phyloP scores from a whole-genome alignment of 2,113 vertebrate species.

The Hippoglossus stenolepis region DNA sequence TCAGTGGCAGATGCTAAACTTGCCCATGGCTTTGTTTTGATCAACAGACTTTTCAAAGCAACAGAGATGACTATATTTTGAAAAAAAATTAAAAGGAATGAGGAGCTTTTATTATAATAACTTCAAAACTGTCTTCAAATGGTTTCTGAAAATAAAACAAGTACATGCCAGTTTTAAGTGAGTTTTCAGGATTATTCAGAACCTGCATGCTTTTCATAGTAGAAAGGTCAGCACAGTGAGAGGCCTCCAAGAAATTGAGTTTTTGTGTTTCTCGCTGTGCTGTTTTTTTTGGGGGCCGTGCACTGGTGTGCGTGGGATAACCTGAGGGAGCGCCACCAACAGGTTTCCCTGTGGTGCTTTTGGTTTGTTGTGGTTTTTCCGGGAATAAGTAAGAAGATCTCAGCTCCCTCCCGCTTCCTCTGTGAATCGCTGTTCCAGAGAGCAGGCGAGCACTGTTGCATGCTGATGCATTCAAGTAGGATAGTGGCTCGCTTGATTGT shows the following conservation, averaged over 20 bases:
- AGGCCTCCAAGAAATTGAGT: slow-evolving; percentile 33
- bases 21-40: slow-evolving; percentile 24
- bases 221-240: background rate
- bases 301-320: slow-evolving; percentile 66
- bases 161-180: background rate
- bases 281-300: slow-evolving; percentile 41
- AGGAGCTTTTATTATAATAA: no score
- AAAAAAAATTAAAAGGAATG: background rate
- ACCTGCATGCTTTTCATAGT: background rate
- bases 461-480: slow-evolving; percentile 31
- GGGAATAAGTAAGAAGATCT: slow-evolving; percentile 52
- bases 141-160: no score
- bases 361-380: slow-evolving; percentile 39
- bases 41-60: slow-evolving; percentile 1
- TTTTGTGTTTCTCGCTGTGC: slow-evolving; percentile 2
- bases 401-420: background rate
- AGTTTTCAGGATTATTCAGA: background rate
- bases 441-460: slow-evolving; percentile 55
- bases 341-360: slow-evolving; percentile 41
- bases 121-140: no score
- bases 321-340: slow-evolving; percentile 64
- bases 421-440: slow-evolving; percentile 69
- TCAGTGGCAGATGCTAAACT: slow-evolving; percentile 28
- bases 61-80: background rate
- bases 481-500: slow-evolving; percentile 24